Conservation (phyloP, 2,113 vertebrate genomes). For the Columbina picui region DNA sequence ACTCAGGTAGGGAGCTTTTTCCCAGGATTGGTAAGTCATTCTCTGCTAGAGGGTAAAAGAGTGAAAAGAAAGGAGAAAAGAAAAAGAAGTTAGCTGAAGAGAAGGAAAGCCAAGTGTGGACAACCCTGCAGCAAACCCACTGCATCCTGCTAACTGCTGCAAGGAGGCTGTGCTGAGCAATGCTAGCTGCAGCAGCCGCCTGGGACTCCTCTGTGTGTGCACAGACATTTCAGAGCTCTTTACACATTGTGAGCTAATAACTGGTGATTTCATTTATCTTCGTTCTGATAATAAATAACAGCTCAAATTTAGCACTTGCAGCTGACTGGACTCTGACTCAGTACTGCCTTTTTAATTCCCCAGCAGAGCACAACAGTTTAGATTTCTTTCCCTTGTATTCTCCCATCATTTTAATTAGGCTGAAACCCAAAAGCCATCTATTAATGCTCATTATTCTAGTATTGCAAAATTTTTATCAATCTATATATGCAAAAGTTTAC, state of each 20-base stretch:
- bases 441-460: not conserved
- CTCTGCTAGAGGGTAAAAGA: not conserved
- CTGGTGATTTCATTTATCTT: slow-evolving; percentile 62
- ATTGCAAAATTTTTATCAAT: not conserved
- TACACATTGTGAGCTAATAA: slow-evolving; percentile 38
- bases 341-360: not conserved
- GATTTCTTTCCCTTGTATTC: not conserved
- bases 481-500: not conserved
- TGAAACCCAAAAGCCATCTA: not conserved
- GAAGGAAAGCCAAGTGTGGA: not conserved
- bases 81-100: not conserved
- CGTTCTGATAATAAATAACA: slow-evolving; percentile 33
- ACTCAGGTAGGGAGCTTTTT: not conserved
- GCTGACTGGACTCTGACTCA: not conserved
- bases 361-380: not conserved
- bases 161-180: not conserved
- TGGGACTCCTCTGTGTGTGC: not conserved
- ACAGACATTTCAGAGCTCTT: slow-evolving; percentile 19
- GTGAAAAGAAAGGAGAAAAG: not conserved
- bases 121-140: not conserved
- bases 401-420: not conserved
- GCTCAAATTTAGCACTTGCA: not conserved
- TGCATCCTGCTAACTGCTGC: not conserved
- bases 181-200: not conserved
- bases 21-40: not conserved